Conservation (phyloP, 92 coral and sea anemone species). For the Meandrina meandrites region DNA sequence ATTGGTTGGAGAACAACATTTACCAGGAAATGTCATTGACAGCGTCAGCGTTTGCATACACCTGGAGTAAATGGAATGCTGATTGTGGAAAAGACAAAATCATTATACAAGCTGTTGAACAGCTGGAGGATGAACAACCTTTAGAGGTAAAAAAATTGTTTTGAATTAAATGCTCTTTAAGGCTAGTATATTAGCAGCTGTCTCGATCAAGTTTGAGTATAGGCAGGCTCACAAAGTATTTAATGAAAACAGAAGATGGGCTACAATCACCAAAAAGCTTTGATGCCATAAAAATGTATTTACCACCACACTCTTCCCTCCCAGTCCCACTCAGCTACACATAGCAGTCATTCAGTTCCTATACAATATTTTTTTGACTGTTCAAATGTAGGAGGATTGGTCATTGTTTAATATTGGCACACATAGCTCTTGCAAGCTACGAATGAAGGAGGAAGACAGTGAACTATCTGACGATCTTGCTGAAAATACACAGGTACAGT, state of each 20-base stretch:
- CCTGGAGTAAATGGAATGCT: constrained; percentile 99
- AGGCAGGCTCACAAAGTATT: not conserved
- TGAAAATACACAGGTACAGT: constrained; percentile 88
- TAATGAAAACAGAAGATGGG: too few relatives aligned
- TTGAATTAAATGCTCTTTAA: not conserved
- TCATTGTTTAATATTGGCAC: constrained; percentile 79
- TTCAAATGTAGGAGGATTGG: constrained; percentile 85
- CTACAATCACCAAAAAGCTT: not conserved
- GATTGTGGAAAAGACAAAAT: constrained; percentile 90
- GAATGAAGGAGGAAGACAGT: constrained; percentile 86
- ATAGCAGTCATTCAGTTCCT: not conserved
- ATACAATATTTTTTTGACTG: not conserved
- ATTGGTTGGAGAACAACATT: constrained; percentile 77
- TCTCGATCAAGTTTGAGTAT: not conserved
- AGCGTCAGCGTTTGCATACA: constrained; percentile 88
- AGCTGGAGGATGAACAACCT: constrained; percentile 80
- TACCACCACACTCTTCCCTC: not conserved
- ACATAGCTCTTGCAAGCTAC: constrained; percentile 87
- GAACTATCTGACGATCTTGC: constrained; percentile 86
- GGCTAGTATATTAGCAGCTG: not conserved
- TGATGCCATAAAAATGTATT: not conserved
- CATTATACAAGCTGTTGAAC: constrained; percentile 89
- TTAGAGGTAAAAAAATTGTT: constrained; percentile 68
- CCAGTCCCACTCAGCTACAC: not conserved
- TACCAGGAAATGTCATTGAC: constrained; percentile 89